Evolutionary conservation across 2,888 invertebrate genomes (phyloP).

Genomic region (Gymnoscelis rufifasciata): DNA sequence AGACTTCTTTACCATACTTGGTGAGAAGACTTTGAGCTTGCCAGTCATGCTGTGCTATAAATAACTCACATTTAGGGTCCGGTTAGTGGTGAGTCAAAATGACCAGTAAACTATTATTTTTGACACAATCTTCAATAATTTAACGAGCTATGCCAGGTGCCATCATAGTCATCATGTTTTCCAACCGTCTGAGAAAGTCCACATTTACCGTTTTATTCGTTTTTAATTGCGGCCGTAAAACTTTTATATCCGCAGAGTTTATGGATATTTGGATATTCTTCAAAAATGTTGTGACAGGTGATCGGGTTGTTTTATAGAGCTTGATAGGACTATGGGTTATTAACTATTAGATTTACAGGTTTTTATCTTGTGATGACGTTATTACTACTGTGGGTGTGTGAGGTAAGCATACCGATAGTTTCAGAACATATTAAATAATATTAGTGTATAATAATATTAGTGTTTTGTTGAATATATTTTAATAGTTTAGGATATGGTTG

Average conservation of each 20-base stretch:
- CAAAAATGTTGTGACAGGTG: constrained; percentile 23
- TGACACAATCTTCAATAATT: constrained; percentile 13
- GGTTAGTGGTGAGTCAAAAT: no score
- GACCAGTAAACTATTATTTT: no score
- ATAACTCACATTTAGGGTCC: no score
- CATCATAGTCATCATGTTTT: constrained; percentile 14
- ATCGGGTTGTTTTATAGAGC: constrained; percentile 10
- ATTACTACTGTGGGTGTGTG: neutral
- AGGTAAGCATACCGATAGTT: no score
- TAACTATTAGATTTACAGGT: constrained; percentile 9
- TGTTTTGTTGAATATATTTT: no score
- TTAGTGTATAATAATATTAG: no score
- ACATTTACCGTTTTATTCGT: constrained; percentile 16
- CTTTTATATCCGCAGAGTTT: constrained; percentile 10
- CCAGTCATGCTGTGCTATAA: no score
- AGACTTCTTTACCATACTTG: no score
- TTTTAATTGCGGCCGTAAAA: constrained; percentile 20
- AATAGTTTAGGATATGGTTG: no score
- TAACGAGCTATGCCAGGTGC: constrained; percentile 11
- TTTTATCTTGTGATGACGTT: constrained; percentile 2
- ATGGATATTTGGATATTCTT: constrained; percentile 9
- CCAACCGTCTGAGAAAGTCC: constrained; percentile 12
- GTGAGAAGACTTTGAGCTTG: no score
- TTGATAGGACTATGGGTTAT: constrained; percentile 4
- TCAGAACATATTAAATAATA: no score